A percentile compares a stretch with the other conserved stretches of the same genome.
phyloP scores from a whole-genome alignment of 2,888 invertebrate genomes.

The Salpingus planirostris region DNA sequence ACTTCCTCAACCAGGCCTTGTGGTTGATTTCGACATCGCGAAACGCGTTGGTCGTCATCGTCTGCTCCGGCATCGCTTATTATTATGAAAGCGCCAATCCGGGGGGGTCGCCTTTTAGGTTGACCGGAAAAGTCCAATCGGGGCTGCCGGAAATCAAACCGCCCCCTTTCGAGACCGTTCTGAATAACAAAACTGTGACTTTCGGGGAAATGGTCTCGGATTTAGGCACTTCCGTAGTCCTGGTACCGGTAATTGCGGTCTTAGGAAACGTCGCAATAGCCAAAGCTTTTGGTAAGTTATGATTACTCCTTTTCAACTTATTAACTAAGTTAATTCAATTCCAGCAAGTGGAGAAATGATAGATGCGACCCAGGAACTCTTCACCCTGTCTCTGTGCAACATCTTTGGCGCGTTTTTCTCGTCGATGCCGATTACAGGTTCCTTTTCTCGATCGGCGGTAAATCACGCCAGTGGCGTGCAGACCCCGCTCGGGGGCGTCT shows the following conservation, averaged over 20 bases:
- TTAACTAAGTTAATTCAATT: conserved; percentile 18
- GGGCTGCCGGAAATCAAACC: conserved; percentile 61
- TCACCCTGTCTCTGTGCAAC: conserved; percentile 79
- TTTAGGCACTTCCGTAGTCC: conserved; percentile 74
- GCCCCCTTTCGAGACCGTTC: conserved; percentile 63
- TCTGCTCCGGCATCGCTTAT: conserved; percentile 62
- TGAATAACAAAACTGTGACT: conserved; percentile 49
- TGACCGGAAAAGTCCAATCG: conserved; percentile 66
- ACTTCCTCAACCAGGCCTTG: conserved; percentile 48
- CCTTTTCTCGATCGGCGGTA: conserved; percentile 83
- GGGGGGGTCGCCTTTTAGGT: conserved; percentile 54
- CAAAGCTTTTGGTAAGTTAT: conserved; percentile 75
- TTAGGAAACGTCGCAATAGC: conserved; percentile 93
- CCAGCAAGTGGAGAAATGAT: conserved; percentile 68
- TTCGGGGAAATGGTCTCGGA: conserved; percentile 67
- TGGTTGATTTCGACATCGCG: conserved; percentile 76
- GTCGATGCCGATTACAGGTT: conserved; percentile 86
- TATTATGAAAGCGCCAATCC: conserved; percentile 44
- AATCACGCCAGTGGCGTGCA: conserved; percentile 92
- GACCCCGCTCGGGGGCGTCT: conserved; percentile 79
- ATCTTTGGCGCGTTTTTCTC: conserved; percentile 80
- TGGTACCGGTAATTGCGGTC: conserved; percentile 84
- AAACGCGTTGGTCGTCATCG: conserved; percentile 73
- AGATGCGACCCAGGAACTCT: conserved; percentile 82
- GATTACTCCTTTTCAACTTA: not conserved